Base-by-base conservation (phyloP, 2,113 vertebrate species). In the Dasyurus viverrinus region DNA sequence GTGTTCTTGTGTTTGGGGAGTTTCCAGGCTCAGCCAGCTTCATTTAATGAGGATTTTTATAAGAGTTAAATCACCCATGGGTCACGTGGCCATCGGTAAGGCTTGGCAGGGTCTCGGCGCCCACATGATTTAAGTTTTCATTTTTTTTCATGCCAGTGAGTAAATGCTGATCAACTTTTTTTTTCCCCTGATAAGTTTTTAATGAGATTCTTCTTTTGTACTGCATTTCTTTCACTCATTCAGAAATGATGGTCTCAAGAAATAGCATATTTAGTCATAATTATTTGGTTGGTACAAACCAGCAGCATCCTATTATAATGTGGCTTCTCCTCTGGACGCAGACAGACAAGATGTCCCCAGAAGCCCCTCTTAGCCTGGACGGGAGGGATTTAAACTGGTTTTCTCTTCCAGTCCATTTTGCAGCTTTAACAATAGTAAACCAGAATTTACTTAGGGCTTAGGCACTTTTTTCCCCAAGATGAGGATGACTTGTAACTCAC, bases 61-160 rank as follows among this genome's bases (percentile, higher is more conserved):
- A 84, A 84, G 68, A 42, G 30, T 16, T 14, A 36, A 16, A 36
- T 30, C 4, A 12, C 30, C 36, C 30, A 1, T 14, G 30, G 0
- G 1, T 36, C 60, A 14, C 30, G 5, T 1, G 3, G 30, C 12
- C 30, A 36, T 12, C 1, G 3, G 1, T 36, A 16, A 16, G 10
- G 3, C 30, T 68, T 68, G 6, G 16, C 4, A n/a, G n/a, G 36
- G 19, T 7, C n/a, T 84, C 68, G 23, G n/a, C 0, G 36, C 6
- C 42, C 14, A 22, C 19, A 42, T 76, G 68, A 76, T 42, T 76
- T 84, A 42, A 42, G 42, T n/a, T 26, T 36, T 68, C 14, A 30
- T 68, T 57, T 27, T n/a, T 57, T 57, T 68, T 68, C 27, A 36
- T 68, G 11, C 4, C 11, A 36, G 14, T 5, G 60, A 68, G 30